Base-by-base conservation (phyloP, 2,888 invertebrate genomes). In the Spisula subtruncata region DNA sequence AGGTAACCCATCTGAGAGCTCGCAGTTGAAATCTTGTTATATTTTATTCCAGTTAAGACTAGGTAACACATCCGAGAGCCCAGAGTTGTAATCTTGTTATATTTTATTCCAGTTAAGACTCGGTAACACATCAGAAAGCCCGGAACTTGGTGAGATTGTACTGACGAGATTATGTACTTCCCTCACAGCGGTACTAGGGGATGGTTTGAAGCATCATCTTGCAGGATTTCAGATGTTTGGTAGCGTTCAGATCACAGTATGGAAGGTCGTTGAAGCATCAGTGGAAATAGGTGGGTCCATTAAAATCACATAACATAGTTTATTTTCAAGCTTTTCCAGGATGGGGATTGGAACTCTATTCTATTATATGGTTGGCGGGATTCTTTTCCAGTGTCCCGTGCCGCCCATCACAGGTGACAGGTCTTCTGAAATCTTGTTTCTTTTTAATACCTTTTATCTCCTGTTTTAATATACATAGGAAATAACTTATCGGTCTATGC, bases 211-310 rank as follows among this genome's bases (percentile, higher is more conserved):
- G 96, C 98, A 98, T 56, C 98, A 97, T 93, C 97, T 98, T 85
- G 98, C 98, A 96, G 98, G 98, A 8, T 98, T 98, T 66, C 95
- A 95, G 88, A 93, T 95, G 90, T 98, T 98, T 96, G 98, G 98
- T 75, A 98, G 98, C 29, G 98, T 98, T 85, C 98, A 98, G 94
- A 98, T 98, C 96, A 98, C 98, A 12, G 98, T 98, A 84, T 99
- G 98, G 98, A 98, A 98, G 97, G 98, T 99, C 93, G 98, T 98
- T 8, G 98, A 98, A 97, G 98, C 98, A 56, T 98, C 98, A 14
- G 98, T 98, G 20, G 98, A 98, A 96, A 98, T 98, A 97, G 98
- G 97, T 96, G 86, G 86, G 94, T n/a, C n/a, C n/a, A n/a, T 90
- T 41, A 18, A 83, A 4, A 75, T 18, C 2, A n/a, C 56, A 0